phyloP scores from a whole-genome alignment of 2,797 vertebrate genomes.

The Chaunax sp. region DNA sequence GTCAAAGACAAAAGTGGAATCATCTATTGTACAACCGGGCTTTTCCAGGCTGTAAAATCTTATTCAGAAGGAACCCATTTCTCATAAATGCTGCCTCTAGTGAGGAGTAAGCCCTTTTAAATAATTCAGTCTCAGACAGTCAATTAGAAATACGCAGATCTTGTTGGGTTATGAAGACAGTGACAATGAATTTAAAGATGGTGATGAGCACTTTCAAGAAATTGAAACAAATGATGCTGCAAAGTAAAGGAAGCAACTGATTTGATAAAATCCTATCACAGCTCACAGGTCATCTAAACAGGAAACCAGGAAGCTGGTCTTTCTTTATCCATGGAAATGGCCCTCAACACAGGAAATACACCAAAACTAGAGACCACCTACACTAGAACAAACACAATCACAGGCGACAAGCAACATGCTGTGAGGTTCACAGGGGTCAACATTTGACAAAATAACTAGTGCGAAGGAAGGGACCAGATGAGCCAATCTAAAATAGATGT shows the following conservation, averaged over 20 bases:
- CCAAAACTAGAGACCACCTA: conserved; percentile 70
- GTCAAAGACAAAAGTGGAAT: conserved; percentile 6
- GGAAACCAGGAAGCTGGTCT: conserved; percentile 81
- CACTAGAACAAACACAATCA: conserved; percentile 19
- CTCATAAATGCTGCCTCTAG: not conserved
- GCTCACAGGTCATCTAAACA: conserved; percentile 74
- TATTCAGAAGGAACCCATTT: conserved; percentile 2
- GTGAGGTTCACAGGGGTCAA: conserved; percentile 19
- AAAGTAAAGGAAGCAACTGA: conserved; percentile 61
- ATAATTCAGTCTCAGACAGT: not conserved
- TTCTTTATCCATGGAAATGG: conserved; percentile 79
- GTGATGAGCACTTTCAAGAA: conserved; percentile 4
- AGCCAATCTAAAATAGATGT: not conserved
- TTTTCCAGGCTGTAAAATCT: not conserved
- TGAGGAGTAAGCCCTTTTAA: not conserved
- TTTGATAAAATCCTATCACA: conserved; percentile 70
- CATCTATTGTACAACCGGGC: not conserved
- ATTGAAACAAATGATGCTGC: conserved; percentile 38
- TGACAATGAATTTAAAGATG: conserved; percentile 4
- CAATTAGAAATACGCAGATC: not conserved
- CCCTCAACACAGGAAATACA: conserved; percentile 79
- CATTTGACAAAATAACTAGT: not conserved
- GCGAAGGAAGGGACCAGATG: not conserved
- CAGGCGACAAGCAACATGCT: conserved; percentile 21
- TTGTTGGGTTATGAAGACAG: not conserved